Conservation (phyloP, 1,140 invertebrate species). For the Tetramorium simillimum region DNA sequence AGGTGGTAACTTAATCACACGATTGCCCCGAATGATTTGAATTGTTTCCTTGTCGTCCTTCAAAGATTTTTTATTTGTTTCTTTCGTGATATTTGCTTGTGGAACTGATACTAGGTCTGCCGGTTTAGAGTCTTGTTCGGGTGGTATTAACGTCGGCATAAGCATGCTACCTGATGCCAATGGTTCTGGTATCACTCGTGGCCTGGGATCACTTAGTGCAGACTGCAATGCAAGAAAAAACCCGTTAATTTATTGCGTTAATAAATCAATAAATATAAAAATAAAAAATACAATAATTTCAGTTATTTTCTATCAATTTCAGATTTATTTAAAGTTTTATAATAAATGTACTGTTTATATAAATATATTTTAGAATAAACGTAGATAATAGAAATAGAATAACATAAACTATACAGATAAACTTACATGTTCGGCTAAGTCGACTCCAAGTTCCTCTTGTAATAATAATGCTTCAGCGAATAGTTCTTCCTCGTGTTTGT, state of each 20-base stretch:
- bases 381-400: too few relatives aligned
- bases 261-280: too few relatives aligned
- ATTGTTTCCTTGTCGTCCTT: slow-evolving; percentile 86
- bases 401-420: neutral
- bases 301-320: too few relatives aligned
- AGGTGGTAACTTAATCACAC: slow-evolving; percentile 91
- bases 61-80: slow-evolving; percentile 57
- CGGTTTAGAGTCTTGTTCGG: slow-evolving; percentile 56
- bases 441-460: slow-evolving; percentile 84
- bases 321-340: too few relatives aligned
- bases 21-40: slow-evolving; percentile 90
- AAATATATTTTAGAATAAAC: neutral
- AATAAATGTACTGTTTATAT: neutral
- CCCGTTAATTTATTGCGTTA: too few relatives aligned
- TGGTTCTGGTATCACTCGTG: slow-evolving; percentile 65
- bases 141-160: slow-evolving; percentile 35
- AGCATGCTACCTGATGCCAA: slow-evolving; percentile 40
- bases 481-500: slow-evolving; percentile 83
- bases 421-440: slow-evolving; percentile 80
- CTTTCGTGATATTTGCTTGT: slow-evolving; percentile 3
- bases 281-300: too few relatives aligned
- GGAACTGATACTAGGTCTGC: neutral
- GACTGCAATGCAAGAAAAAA: slow-evolving; percentile 56
- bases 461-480: slow-evolving; percentile 84
- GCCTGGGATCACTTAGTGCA: slow-evolving; percentile 68